Evolutionary conservation across 2,797 vertebrate species (phyloP).

Genomic region (Gymnodraco acuticeps): DNA sequence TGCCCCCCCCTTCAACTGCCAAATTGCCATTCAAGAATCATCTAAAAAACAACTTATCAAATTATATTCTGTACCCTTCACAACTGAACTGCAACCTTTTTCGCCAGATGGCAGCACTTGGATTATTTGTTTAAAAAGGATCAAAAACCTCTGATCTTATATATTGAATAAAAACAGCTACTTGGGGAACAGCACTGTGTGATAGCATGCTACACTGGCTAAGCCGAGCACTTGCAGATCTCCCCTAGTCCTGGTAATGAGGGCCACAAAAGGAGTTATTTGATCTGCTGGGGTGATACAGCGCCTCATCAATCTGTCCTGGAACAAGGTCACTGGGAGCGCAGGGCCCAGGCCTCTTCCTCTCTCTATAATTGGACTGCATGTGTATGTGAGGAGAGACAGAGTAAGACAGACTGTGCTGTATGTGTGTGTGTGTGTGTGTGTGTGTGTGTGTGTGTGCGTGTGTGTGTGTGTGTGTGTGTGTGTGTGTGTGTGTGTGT

Average conservation of each 20-base stretch:
- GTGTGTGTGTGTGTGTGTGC: constrained; percentile 19
- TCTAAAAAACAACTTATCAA: constrained; percentile 24
- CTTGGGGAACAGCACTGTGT: neutral
- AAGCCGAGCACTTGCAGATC: constrained; percentile 49
- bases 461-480: neutral
- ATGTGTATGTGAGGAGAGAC: constrained; percentile 58
- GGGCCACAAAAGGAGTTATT: constrained; percentile 74
- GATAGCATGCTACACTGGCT: constrained; percentile 20
- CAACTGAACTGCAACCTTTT: constrained; percentile 22
- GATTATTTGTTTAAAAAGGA: constrained; percentile 14
- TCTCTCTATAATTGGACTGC: constrained; percentile 73
- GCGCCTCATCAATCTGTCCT: constrained; percentile 76
- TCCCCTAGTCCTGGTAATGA: constrained; percentile 68
- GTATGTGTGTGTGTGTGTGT: constrained; percentile 13
- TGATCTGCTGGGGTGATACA: constrained; percentile 76
- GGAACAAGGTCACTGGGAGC: constrained; percentile 74
- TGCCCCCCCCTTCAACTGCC: constrained; percentile 32
- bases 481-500: no score
- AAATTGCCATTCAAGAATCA: constrained; percentile 35
- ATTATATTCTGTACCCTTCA: constrained; percentile 36
- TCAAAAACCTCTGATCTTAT: constrained; percentile 17
- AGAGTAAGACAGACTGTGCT: constrained; percentile 24
- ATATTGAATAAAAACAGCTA: constrained; percentile 27
- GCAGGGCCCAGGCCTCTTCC: constrained; percentile 58
- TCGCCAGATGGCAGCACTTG: constrained; percentile 14